Base-by-base conservation (phyloP, 2,797 vertebrate genomes). In the Labroides dimidiatus region DNA sequence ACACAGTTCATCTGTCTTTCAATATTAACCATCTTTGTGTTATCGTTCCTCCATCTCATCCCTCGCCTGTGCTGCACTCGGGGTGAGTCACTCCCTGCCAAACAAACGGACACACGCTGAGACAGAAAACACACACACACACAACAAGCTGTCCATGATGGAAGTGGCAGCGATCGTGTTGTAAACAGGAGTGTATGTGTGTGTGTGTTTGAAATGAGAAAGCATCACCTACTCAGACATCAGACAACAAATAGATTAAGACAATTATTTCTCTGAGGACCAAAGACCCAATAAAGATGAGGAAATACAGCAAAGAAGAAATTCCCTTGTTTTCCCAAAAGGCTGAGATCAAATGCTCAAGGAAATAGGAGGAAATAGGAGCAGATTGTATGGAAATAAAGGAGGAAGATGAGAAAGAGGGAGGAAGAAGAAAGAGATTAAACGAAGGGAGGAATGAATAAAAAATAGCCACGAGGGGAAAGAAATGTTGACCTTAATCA, bases 201-300 rank as follows among this genome's bases (percentile, higher is more conserved):
- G 37, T 55, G 56, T 64, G 65, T 56, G 66, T 23, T 33, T 33
- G 30, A 33, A 9, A 33, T 33, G 30, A 33, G 62, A 85, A 69
- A 84, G 69, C 74, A 68, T 84, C 82, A 71, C 91, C 91, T 86
- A 91, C 91, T 89, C 86, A 78, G 70, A 62, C 71, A 81, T 84
- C 68, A 86, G 80, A 89, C 86, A 86, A 88, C 80, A 81, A 56
- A 68, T 64, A 85, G 81, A 91, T 88, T 82, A 89, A 56, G 74
- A 64, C 70, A 49, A 71, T 56, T 47, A 27, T 51, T 33, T 51
- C 49, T 51, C 49, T 17, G 76, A 73, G 57, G 77, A 86, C 74
- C 81, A 71, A 56, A 75, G 75, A 62, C 63, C 69, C 39, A 68
- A 83, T 19, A 50, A 71, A 69, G 66, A 69, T 63, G 64, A 81